Conservation (phyloP, 35 echinoderm and acorn worm genomes). For the Hemicentrotus pulcherrimus region DNA sequence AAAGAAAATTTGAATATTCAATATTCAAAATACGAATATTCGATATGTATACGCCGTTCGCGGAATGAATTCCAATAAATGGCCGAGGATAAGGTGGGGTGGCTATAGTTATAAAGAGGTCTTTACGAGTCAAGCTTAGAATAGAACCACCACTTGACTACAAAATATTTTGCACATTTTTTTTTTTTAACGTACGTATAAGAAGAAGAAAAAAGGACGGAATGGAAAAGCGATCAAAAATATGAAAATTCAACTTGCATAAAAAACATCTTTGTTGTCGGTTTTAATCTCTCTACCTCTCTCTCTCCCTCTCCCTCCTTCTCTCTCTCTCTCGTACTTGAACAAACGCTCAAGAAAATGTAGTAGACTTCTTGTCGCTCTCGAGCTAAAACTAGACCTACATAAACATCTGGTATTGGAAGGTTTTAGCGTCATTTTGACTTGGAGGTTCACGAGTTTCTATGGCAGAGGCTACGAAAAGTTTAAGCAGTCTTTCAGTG, state of each 20-base stretch:
- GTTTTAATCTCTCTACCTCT: background rate
- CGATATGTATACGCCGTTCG: too few species aligned
- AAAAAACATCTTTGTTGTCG: background rate
- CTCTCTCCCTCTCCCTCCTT: background rate
- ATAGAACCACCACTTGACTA: background rate
- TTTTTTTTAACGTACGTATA: background rate
- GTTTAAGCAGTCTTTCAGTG: too few species aligned
- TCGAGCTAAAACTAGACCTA: background rate
- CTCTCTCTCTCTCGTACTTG: background rate
- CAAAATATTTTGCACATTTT: background rate
- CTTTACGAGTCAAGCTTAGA: background rate
- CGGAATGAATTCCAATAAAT: too few species aligned
- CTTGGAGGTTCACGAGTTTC: background rate
- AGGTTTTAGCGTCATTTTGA: background rate
- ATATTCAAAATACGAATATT: too few species aligned
- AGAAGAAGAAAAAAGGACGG: background rate
- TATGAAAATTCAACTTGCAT: background rate
- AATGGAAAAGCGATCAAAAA: background rate
- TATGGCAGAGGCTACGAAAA: background rate
- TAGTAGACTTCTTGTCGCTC: background rate
- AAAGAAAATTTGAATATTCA: too few species aligned
- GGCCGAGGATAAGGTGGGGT: background rate
- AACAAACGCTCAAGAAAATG: background rate
- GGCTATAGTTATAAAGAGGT: background rate
- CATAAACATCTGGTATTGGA: background rate